Percentiles rank a stretch among this genome's conserved stretches.
phyloP scores from a whole-genome alignment of 2,113 vertebrate species.

The Vireo altiloquus region DNA sequence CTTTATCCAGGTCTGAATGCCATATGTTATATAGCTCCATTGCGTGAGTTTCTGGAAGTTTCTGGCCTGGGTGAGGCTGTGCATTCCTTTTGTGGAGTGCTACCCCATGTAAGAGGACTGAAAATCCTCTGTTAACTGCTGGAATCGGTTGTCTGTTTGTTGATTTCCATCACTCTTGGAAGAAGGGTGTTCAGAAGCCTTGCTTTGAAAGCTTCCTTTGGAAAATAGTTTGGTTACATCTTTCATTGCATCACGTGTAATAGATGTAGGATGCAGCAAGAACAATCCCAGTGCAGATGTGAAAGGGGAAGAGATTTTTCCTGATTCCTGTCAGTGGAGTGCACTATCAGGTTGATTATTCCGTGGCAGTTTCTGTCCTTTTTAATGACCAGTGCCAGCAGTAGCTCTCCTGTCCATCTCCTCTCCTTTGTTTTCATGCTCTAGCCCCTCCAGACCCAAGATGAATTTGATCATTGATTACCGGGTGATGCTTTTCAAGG shows the following conservation, averaged over 20 bases:
- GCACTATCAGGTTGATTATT: background rate
- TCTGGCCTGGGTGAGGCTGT: background rate
- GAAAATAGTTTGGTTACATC: rapidly evolving
- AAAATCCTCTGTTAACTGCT: background rate
- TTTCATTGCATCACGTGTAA: rapidly evolving
- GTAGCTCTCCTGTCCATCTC: background rate
- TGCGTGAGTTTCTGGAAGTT: background rate
- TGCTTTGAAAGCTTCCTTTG: background rate
- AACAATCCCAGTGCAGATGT: background rate
- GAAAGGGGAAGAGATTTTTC: background rate
- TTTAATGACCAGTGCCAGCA: background rate
- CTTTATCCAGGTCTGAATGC: background rate
- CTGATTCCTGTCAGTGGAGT: background rate
- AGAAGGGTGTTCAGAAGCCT: background rate
- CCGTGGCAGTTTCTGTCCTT: background rate
- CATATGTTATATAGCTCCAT: rapidly evolving
- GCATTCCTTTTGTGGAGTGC: background rate
- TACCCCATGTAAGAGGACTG: rapidly evolving
- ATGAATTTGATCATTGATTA: background rate
- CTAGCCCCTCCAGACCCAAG: background rate
- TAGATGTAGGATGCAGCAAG: background rate
- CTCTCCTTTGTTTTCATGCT: background rate
- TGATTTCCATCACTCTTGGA: background rate
- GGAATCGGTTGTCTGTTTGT: rapidly evolving
- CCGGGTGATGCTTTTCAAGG: background rate